Conservation (phyloP, 2,888 invertebrate species). For the Dynastes hyllus region DNA sequence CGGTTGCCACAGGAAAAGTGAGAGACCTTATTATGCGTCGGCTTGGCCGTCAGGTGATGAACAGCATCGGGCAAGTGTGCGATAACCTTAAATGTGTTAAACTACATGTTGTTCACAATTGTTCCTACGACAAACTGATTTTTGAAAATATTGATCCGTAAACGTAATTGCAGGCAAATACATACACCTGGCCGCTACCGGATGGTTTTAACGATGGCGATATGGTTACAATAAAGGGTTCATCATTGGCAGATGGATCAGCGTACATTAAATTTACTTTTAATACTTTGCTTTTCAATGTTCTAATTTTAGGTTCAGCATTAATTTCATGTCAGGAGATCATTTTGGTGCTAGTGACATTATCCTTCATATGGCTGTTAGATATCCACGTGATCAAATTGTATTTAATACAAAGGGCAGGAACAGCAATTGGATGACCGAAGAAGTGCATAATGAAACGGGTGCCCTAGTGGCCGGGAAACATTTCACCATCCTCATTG, state of each 20-base stretch:
- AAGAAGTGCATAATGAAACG: not conserved
- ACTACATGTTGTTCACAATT: no score
- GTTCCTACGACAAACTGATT: no score
- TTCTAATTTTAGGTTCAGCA: not conserved
- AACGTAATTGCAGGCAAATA: no score
- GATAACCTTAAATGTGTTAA: no score
- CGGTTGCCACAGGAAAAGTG: no score
- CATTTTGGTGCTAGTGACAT: not conserved
- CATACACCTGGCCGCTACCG: not conserved
- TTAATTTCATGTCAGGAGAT: not conserved
- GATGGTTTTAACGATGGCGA: not conserved
- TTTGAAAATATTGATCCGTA: no score
- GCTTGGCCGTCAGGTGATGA: no score
- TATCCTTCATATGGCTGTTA: not conserved
- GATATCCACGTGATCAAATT: not conserved
- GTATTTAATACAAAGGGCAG: not conserved
- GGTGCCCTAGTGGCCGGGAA: not conserved
- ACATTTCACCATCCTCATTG: not conserved
- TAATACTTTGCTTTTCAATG: not conserved
- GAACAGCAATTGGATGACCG: not conserved
- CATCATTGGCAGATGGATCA: not conserved
- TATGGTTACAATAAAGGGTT: not conserved
- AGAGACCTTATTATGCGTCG: no score
- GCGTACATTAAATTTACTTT: not conserved
- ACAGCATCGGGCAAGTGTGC: no score